Base-by-base conservation (phyloP, 2,797 vertebrate species). In the Falco cherrug region DNA sequence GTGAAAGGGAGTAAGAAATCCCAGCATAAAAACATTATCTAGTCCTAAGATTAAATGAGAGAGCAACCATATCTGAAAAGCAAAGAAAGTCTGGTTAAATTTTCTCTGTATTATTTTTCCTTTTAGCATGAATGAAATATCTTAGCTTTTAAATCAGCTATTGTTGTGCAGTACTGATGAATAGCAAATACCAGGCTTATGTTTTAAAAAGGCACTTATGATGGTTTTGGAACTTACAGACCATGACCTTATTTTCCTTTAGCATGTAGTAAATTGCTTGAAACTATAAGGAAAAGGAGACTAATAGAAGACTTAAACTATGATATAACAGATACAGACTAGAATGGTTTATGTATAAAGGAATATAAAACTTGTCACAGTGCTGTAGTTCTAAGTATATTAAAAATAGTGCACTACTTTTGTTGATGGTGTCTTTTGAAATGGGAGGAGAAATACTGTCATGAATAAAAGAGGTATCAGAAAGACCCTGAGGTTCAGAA, bases 361-460 rank as follows among this genome's bases (percentile, higher is more conserved):
- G 31, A 90, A 93, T 92, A 87, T 61, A 87, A 87, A 95, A 89
- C n/a, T 29, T 90, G 77, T 84, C 39, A 84, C 37, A 69, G 33
- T 79, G 31, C 64, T 71, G 5, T 69, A 74, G 22, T 77, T 89
- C 43, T 77, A 79, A 85, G 48, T 35, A 22, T 65, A 63, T 76
- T 90, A 90, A 87, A 96, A 96, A 79, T 19, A 69, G 11, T 22
- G 3, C 5, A 45, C 6, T 70, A 8, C 13, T 86, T 35, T 73
- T 86, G 12, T 83, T 35, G 8, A 51, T 79, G 12, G 15, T 65
- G 35, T 76, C 25, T 41, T 48, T 69, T 87, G 43, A 91, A 79
- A 3, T 73, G 19, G 8, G 17, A 87, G 74, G 18, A 76, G 11
- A 76, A 85, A 81, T 74, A 43, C 8, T 43, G 31, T 69, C 7